A percentile compares a stretch with the other conserved stretches of the same genome.
Evolutionary conservation across 2,797 vertebrate genomes (phyloP).

Genomic region (Labroides dimidiatus): DNA sequence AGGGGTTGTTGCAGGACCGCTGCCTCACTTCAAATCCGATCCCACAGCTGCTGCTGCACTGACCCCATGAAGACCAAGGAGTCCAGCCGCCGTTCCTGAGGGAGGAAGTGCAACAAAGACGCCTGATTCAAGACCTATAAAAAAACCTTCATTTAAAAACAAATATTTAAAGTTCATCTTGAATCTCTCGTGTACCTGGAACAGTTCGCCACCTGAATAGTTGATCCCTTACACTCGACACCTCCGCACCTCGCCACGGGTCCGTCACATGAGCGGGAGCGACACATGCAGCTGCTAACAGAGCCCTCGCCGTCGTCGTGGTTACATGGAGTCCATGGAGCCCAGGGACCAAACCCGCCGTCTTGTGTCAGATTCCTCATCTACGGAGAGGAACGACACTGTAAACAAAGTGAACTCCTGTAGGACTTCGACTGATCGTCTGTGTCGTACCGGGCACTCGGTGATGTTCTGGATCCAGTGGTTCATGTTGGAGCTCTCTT

Average conservation of each 20-base stretch:
- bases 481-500: conserved; percentile 93
- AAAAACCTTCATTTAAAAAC: no score
- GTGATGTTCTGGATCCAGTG: conserved; percentile 95
- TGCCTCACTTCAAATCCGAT: conserved; percentile 96
- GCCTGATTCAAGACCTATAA: no score
- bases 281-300: conserved; percentile 89
- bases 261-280: conserved; percentile 88
- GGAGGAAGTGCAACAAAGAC: accelerated
- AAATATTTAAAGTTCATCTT: no score
- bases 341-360: conserved; percentile 90
- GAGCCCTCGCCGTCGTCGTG: conserved; percentile 86
- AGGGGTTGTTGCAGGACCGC: conserved; percentile 95
- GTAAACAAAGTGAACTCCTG: no score
- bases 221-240: conserved; percentile 86
- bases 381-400: conserved; percentile 66
- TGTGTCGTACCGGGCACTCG: conserved; percentile 89
- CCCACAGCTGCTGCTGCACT: conserved; percentile 95
- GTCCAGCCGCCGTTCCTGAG: conserved; percentile 96
- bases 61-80: conserved; percentile 95
- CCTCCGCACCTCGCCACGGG: conserved; percentile 91
- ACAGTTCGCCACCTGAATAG: conserved; percentile 92
- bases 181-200: conserved; percentile 85
- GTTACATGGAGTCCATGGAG: conserved; percentile 88
- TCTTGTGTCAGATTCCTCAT: conserved; percentile 92
- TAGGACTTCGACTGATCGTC: background rate